phyloP scores from a whole-genome alignment of 2,113 vertebrate genomes.

The Nettapus auritus region DNA sequence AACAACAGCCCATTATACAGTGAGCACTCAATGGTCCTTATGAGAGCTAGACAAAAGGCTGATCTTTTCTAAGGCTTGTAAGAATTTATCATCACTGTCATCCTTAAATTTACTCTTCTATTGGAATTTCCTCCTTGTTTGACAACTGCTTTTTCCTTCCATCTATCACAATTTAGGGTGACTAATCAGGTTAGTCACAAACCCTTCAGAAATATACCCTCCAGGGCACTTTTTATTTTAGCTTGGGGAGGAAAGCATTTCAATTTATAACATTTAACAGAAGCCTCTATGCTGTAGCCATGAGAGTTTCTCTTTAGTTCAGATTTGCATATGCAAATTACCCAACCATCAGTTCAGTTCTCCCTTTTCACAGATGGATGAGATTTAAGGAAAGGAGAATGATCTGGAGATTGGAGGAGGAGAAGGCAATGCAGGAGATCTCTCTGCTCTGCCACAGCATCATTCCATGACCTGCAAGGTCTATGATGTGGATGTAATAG shows the following conservation, averaged over 20 bases:
- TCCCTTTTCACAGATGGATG: neutral
- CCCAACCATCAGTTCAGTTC: neutral
- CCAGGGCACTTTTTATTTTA: constrained; percentile 44
- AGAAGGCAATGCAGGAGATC: neutral
- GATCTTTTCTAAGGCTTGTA: constrained; percentile 57
- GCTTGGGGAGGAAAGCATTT: constrained; percentile 50
- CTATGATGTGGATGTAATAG: neutral
- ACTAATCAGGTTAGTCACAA: constrained; percentile 69
- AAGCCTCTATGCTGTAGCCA: neutral
- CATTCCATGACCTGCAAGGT: neutral
- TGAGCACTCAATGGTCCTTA: constrained; percentile 22
- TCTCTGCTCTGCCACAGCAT: neutral
- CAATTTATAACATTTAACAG: constrained; percentile 40
- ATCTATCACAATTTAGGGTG: constrained; percentile 68
- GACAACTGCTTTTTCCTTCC: constrained; percentile 66
- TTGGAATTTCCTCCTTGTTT: constrained; percentile 66
- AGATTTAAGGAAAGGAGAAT: constrained; percentile 7
- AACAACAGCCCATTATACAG: constrained; percentile 20
- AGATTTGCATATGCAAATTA: constrained; percentile 51
- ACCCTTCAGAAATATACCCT: constrained; percentile 54
- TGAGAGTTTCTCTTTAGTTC: constrained; percentile 15
- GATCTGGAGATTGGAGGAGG: neutral
- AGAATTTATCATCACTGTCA: constrained; percentile 65
- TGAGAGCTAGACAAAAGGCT: constrained; percentile 29
- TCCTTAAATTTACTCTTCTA: constrained; percentile 58